Evolutionary conservation across 23 tunicate genomes (phyloP).

Genomic region (Halocynthia aurantium): DNA sequence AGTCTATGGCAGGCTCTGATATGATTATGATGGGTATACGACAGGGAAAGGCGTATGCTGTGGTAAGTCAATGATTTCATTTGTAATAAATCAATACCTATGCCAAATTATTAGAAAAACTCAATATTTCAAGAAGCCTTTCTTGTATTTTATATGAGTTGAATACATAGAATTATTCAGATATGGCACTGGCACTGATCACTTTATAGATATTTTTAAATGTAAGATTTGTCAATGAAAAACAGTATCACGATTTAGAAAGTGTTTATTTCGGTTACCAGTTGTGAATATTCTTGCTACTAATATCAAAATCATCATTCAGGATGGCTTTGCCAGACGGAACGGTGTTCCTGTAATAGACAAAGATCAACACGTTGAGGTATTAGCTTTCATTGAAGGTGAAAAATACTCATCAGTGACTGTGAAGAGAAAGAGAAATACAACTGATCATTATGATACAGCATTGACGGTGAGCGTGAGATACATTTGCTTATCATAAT

Average conservation of each 20-base stretch:
- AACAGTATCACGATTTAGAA: too few relatives aligned
- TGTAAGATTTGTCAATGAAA: too few relatives aligned
- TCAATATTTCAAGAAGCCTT: too few relatives aligned
- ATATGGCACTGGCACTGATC: too few relatives aligned
- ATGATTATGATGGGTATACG: slow-evolving; percentile 10
- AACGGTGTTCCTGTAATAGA: slow-evolving; percentile 23
- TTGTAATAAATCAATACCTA: too few relatives aligned
- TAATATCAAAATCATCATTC: too few relatives aligned
- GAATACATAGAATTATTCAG: too few relatives aligned
- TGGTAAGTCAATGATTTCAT: neutral
- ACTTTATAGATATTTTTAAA: too few relatives aligned
- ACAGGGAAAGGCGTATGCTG: neutral
- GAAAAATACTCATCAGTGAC: slow-evolving; percentile 12
- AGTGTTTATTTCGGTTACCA: too few relatives aligned
- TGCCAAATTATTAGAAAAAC: too few relatives aligned
- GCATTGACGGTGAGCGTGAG: neutral
- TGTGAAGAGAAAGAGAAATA: slow-evolving; percentile 3
- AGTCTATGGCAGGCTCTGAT: slow-evolving; percentile 11
- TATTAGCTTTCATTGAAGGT: neutral
- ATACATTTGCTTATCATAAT: neutral
- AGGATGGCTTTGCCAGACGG: slow-evolving; percentile 17
- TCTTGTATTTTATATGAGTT: too few relatives aligned
- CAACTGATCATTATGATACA: slow-evolving; percentile 12
- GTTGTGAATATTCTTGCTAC: too few relatives aligned
- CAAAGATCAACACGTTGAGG: neutral